These are phyloP conservation scores for Meloidogyne hapla DNA, from an alignment of 1,140 invertebrate species.

Conservation along the genomic window DNA sequence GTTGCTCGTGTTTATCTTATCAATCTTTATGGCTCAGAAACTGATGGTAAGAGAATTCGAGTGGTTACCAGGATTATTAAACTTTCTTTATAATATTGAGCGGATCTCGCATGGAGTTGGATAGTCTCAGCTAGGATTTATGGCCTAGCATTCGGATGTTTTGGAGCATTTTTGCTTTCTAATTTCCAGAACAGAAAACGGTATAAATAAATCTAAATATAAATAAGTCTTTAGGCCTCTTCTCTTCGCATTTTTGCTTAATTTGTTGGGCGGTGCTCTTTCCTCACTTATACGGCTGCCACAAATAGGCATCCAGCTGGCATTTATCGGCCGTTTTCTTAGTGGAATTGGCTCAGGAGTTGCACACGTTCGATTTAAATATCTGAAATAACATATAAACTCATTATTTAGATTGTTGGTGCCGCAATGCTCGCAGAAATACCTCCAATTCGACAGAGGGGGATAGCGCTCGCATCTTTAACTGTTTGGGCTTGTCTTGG, in stretches of 20 bases:
- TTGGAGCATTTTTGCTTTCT: constrained; percentile 39
- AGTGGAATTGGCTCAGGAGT: constrained; percentile 45
- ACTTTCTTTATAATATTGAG: constrained; percentile 24
- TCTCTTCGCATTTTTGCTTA: constrained; percentile 39
- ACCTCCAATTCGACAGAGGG: constrained; percentile 40
- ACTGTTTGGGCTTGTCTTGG: constrained; percentile 51
- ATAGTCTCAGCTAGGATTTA: constrained; percentile 51
- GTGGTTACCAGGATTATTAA: not conserved
- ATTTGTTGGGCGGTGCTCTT: constrained; percentile 43
- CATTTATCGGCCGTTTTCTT: constrained; percentile 44
- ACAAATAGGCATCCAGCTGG: constrained; percentile 24
- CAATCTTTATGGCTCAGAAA: constrained; percentile 38
- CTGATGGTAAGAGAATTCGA: constrained; percentile 14
- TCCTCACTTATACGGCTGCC: constrained; percentile 33
- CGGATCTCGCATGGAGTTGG: constrained; percentile 50
- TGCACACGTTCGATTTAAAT: constrained; percentile 33
- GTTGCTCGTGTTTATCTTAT: constrained; percentile 38
- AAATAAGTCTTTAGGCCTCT: constrained; percentile 20
- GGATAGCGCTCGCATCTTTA: constrained; percentile 47
- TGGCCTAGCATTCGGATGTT: constrained; percentile 43
- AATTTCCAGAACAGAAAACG: constrained; percentile 35
- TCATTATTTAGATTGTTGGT: constrained; percentile 34
- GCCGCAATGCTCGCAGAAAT: constrained; percentile 48
- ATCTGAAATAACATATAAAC: not conserved
- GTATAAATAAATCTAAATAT: too few species aligned